A percentile compares a stretch with the other conserved stretches of the same genome.
phyloP scores from a whole-genome alignment of 1,140 invertebrate genomes.

The Lepidostoma basale region DNA sequence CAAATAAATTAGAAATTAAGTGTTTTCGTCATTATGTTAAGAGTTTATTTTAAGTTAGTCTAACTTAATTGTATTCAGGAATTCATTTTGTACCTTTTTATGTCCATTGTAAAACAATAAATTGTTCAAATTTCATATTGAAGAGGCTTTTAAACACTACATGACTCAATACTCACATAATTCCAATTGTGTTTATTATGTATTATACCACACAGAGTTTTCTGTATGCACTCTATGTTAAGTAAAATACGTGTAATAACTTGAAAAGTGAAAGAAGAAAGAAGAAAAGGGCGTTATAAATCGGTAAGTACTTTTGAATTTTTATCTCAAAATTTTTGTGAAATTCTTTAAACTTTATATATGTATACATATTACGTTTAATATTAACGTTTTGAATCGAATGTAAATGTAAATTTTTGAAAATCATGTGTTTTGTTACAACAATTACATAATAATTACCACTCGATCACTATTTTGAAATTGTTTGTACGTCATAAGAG shows the following conservation, averaged over 20 bases:
- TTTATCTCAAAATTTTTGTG: too few relatives aligned
- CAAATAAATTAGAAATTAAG: constrained; percentile 20
- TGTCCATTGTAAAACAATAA: constrained; percentile 33
- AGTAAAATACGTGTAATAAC: too few relatives aligned
- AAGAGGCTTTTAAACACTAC: constrained; percentile 29
- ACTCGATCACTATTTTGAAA: too few relatives aligned
- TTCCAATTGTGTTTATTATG: neutral
- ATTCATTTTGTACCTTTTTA: constrained; percentile 35
- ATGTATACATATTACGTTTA: neutral
- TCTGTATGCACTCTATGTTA: too few relatives aligned
- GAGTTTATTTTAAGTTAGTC: constrained; percentile 10
- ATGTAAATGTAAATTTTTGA: too few relatives aligned
- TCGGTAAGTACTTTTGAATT: neutral
- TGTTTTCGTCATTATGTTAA: constrained; percentile 30
- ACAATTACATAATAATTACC: too few relatives aligned
- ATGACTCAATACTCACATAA: neutral
- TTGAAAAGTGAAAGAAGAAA: neutral
- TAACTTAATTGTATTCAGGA: constrained; percentile 20
- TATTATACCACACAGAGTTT: too few relatives aligned
- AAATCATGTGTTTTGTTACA: too few relatives aligned
- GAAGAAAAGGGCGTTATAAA: neutral
- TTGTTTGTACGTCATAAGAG: too few relatives aligned
- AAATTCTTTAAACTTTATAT: neutral
- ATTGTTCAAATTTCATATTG: constrained; percentile 30
- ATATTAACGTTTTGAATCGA: too few relatives aligned